Percentiles rank a stretch among this genome's conserved stretches.
These are phyloP conservation scores for Ginglymostoma cirratum DNA, from an alignment of 2,113 vertebrate genomes.

Conservation along the genomic window DNA sequence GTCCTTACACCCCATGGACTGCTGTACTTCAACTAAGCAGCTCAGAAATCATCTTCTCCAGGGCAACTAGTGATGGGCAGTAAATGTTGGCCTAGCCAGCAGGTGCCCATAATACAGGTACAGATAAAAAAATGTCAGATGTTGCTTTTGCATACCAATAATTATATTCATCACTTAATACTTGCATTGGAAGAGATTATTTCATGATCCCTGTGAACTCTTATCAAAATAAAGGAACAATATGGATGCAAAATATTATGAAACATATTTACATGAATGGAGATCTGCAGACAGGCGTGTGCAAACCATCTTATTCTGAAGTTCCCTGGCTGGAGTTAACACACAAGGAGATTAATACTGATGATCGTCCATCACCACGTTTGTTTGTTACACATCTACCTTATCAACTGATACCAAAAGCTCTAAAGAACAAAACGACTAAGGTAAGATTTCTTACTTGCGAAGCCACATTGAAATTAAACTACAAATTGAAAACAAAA, in stretches of 20 bases:
- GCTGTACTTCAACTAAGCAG: too few relatives aligned
- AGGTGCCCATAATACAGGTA: too few relatives aligned
- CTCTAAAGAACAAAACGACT: conserved; percentile 45
- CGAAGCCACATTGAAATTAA: not conserved
- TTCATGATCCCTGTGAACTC: not conserved
- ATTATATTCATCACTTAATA: not conserved
- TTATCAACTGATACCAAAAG: conserved; percentile 50
- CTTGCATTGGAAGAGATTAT: not conserved
- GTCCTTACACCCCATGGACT: too few relatives aligned
- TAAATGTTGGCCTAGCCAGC: too few relatives aligned
- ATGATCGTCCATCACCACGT: conserved; percentile 41
- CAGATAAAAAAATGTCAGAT: too few relatives aligned
- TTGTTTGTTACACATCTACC: conserved; percentile 48
- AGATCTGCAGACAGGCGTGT: conserved; percentile 45
- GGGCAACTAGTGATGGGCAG: too few relatives aligned
- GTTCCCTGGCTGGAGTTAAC: conserved; percentile 46
- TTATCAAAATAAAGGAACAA: conserved; percentile 45
- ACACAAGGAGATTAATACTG: accelerated
- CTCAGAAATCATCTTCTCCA: too few relatives aligned
- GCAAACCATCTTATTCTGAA: accelerated
- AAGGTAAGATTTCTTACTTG: conserved; percentile 44
- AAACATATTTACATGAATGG: conserved; percentile 49
- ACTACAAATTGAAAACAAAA: not conserved
- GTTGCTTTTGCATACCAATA: not conserved
- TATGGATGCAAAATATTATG: conserved; percentile 54